Percentiles rank a stretch among this genome's conserved stretches.
phyloP scores from a whole-genome alignment of 2,113 vertebrate species.

The Phrynocephalus versicolor region DNA sequence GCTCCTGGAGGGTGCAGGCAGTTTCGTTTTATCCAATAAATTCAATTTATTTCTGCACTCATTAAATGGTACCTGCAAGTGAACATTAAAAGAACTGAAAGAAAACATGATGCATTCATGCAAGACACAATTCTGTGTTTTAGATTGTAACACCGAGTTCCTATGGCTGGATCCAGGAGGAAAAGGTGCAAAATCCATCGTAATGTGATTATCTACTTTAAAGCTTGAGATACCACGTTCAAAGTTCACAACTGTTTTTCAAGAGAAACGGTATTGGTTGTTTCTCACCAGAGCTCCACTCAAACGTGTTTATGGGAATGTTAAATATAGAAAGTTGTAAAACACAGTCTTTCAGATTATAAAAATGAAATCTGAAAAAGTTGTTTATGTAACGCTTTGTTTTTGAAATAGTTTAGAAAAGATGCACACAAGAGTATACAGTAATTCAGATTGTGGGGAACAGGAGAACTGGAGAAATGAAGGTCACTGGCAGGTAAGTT shows the following conservation, averaged over 20 bases:
- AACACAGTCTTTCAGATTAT: neutral
- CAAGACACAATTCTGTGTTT: neutral
- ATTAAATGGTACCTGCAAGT: neutral
- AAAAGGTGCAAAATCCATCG: neutral
- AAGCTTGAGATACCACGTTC: neutral
- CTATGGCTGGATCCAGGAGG: neutral
- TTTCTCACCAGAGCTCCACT: neutral
- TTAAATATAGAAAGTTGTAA: neutral
- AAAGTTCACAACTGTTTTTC: neutral
- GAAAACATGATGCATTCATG: neutral
- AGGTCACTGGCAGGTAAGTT: neutral
- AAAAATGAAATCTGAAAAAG: neutral
- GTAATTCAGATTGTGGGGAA: neutral
- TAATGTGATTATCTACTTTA: neutral
- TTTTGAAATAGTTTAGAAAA: neutral
- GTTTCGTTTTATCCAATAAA: neutral
- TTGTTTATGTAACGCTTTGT: neutral
- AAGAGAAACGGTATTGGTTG: neutral
- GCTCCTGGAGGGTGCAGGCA: too few species aligned
- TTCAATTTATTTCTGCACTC: neutral
- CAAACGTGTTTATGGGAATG: neutral
- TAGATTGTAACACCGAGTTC: neutral
- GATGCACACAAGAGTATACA: neutral
- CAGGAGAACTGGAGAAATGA: neutral
- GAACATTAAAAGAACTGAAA: neutral